A percentile compares a stretch with the other conserved stretches of the same genome.
Evolutionary conservation across 2,113 vertebrate genomes (phyloP).

Genomic region (Merops nubicus): DNA sequence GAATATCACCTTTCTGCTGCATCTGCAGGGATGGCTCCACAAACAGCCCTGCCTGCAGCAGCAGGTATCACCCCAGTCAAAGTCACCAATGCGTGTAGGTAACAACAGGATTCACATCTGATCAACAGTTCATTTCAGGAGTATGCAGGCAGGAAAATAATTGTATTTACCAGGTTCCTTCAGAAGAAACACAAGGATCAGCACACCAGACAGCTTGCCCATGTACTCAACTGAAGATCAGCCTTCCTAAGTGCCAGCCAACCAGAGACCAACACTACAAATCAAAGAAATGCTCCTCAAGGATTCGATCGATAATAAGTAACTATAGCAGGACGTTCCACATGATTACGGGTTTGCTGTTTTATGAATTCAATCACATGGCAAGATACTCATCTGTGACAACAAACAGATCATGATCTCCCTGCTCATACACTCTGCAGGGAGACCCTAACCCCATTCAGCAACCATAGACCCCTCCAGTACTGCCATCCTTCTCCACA

Average conservation of each 20-base stretch:
- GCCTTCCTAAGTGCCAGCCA: background rate
- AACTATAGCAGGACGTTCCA: background rate
- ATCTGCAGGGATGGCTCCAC: background rate
- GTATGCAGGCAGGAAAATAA: background rate
- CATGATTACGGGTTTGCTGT: fast-evolving
- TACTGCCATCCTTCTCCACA: background rate
- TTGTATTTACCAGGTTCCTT: background rate
- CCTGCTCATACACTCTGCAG: fast-evolving
- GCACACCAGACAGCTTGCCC: background rate
- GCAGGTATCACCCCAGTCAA: fast-evolving
- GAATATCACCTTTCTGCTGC: background rate
- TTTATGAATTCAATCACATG: background rate
- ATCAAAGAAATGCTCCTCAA: background rate
- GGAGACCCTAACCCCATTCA: no score
- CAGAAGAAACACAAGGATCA: background rate
- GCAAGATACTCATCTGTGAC: background rate
- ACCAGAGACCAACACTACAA: fast-evolving
- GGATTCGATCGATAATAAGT: background rate
- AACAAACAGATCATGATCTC: fast-evolving
- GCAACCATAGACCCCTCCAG: background rate
- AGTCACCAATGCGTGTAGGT: fast-evolving
- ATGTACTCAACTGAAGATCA: background rate
- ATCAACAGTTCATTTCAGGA: background rate
- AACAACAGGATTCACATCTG: background rate
- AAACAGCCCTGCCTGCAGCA: background rate